phyloP scores from a whole-genome alignment of 2,113 vertebrate genomes.

The Varanus salvator region DNA sequence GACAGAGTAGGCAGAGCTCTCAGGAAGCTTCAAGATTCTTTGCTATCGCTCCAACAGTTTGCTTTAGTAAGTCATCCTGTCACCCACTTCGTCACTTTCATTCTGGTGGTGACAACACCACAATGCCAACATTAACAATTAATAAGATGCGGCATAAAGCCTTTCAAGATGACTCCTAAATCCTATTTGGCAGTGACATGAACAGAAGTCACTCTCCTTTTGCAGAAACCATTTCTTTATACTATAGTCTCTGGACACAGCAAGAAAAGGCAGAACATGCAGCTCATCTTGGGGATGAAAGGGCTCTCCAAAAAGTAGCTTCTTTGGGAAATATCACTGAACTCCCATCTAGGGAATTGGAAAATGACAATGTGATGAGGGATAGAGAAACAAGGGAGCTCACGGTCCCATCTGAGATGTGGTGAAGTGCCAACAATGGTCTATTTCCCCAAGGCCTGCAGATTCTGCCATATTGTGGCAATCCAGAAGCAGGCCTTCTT shows the following conservation, averaged over 20 bases:
- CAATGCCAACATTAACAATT: background rate
- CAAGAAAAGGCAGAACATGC: background rate
- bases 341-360: no score
- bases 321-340: background rate
- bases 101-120: background rate
- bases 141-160: background rate
- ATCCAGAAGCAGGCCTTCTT: no score
- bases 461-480: background rate
- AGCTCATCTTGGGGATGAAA: background rate
- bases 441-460: background rate
- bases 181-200: background rate
- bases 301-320: background rate
- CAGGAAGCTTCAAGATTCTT: background rate
- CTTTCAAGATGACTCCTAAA: conserved; percentile 1
- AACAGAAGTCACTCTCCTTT: background rate
- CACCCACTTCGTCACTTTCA: background rate
- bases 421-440: no score
- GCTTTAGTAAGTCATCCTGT: background rate
- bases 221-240: background rate
- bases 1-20: background rate
- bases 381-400: background rate
- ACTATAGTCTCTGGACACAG: background rate
- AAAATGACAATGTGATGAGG: background rate
- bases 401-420: background rate
- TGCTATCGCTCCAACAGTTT: background rate